These are phyloP conservation scores for Drosophila borealis DNA, from an alignment of 2,888 invertebrate genomes.

Conservation along the genomic window DNA sequence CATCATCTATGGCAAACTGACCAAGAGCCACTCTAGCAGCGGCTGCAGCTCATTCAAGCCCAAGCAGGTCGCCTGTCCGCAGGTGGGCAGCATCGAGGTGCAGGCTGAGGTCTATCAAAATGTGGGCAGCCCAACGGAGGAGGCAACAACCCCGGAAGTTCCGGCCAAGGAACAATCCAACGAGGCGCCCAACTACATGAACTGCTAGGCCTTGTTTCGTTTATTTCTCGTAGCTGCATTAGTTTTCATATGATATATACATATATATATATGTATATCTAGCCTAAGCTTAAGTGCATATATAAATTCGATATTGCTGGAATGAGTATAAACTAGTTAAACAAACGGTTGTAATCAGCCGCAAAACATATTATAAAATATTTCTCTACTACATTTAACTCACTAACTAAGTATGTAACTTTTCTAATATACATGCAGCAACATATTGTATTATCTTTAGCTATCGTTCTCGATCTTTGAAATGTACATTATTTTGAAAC, in stretches of 20 bases:
- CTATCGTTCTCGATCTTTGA: constrained; percentile 52
- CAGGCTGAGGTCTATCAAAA: constrained; percentile 83
- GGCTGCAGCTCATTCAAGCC: constrained; percentile 83
- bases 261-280: constrained; percentile 17
- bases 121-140: constrained; percentile 56
- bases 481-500: constrained; percentile 66
- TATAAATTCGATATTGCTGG: constrained; percentile 53
- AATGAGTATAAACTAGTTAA: constrained; percentile 83
- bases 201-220: constrained; percentile 62
- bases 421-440: constrained; percentile 6
- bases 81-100: constrained; percentile 77
- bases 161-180: constrained; percentile 27
- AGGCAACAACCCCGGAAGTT: constrained; percentile 23
- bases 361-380: constrained; percentile 18
- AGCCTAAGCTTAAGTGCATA: constrained; percentile 38
- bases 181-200: constrained; percentile 78
- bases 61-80: constrained; percentile 78
- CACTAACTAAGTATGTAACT: constrained; percentile 22
- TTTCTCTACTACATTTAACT: constrained; percentile 31
- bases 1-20: constrained; percentile 83
- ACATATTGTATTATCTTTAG: constrained; percentile 36
- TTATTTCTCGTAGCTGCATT: constrained; percentile 34
- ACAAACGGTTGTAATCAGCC: constrained; percentile 29
- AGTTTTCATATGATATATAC: constrained; percentile 24
- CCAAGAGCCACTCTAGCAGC: constrained; percentile 73